Conservation (phyloP, 2,888 invertebrate genomes). For the Cataglyphis livida region DNA sequence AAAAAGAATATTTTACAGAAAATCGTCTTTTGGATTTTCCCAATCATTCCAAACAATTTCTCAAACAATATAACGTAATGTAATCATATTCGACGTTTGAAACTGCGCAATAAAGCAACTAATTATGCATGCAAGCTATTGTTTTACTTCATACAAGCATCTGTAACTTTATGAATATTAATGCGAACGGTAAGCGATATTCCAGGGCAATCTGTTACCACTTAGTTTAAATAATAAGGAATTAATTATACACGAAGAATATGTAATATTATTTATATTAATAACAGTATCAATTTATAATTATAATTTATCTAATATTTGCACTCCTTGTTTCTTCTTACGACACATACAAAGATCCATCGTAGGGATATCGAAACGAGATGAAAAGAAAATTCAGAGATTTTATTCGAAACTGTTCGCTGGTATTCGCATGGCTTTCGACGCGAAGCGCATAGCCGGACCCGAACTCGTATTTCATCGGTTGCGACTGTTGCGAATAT, state of each 20-base stretch:
- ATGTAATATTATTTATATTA: not conserved
- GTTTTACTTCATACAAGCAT: conserved; percentile 23
- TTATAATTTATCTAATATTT: not conserved
- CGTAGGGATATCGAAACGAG: not conserved
- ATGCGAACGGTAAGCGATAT: not conserved
- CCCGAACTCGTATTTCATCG: conserved; percentile 35
- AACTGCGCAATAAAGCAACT: not conserved
- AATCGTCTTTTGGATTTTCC: not conserved
- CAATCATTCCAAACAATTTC: not conserved
- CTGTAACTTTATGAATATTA: conserved; percentile 22
- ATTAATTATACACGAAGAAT: not conserved
- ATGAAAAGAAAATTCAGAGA: not conserved
- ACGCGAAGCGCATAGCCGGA: not conserved
- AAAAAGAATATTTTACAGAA: not conserved
- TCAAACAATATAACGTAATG: not conserved
- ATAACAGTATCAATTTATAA: not conserved
- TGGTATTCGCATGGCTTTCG: not conserved
- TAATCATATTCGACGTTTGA: conserved; percentile 22
- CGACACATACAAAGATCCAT: not conserved
- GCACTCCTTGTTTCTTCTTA: not conserved
- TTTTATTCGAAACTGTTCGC: not conserved
- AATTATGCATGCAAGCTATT: conserved; percentile 56
- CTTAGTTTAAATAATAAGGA: not conserved
- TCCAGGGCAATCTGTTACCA: not conserved
- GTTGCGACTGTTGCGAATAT: conserved; percentile 1